Evolutionary conservation across 2,113 vertebrate species (phyloP).

Genomic region (Notarius quadriscutis): DNA sequence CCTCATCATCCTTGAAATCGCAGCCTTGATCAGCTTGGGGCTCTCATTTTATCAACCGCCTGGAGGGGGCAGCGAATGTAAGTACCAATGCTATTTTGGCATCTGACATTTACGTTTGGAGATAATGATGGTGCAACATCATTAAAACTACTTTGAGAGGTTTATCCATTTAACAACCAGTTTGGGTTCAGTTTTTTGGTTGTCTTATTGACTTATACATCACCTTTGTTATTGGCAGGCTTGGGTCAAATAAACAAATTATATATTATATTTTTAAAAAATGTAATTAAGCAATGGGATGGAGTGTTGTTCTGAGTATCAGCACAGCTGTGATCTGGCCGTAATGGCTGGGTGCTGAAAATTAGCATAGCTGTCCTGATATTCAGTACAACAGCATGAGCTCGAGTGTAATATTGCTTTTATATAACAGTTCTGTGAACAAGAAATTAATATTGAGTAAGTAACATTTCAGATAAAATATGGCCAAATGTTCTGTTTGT

Average conservation of each 20-base stretch:
- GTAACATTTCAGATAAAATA: too few species aligned
- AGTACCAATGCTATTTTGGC: constrained; percentile 50
- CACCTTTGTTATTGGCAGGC: neutral
- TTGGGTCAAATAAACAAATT: neutral
- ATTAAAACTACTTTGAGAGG: neutral
- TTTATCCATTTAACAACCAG: neutral
- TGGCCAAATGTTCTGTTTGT: too few species aligned
- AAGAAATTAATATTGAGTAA: too few species aligned
- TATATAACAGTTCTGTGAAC: too few species aligned
- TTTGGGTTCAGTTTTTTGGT: neutral
- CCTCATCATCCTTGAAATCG: constrained; percentile 96
- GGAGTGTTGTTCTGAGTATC: too few species aligned
- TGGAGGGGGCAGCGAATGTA: constrained; percentile 84
- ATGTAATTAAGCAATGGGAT: too few species aligned
- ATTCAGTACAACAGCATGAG: too few species aligned
- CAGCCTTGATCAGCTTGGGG: constrained; percentile 94
- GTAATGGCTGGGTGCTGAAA: too few species aligned
- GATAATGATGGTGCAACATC: neutral
- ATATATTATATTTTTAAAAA: neutral
- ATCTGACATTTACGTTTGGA: neutral
- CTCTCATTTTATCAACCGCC: constrained; percentile 97
- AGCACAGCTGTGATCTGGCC: too few species aligned
- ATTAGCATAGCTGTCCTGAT: too few species aligned
- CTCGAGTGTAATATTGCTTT: too few species aligned
- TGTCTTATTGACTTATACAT: neutral